phyloP scores from a whole-genome alignment of 2,888 invertebrate genomes.

The Lepidocyrtinus sp. region DNA sequence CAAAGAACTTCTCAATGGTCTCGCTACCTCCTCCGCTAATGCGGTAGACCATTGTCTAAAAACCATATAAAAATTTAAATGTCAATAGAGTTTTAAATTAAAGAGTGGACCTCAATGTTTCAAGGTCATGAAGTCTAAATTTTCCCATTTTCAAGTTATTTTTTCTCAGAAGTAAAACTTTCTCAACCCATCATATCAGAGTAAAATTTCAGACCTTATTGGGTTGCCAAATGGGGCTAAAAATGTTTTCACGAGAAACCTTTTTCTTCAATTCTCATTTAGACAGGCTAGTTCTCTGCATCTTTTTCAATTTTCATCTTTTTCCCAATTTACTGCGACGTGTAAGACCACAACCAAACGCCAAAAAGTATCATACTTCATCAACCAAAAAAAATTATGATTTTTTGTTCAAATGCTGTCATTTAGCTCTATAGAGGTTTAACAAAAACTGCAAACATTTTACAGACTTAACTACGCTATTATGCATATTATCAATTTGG shows the following conservation, averaged over 20 bases:
- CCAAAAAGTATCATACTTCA: neutral
- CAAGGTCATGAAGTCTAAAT: neutral
- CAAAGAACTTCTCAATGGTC: conserved; percentile 81
- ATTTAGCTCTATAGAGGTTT: neutral
- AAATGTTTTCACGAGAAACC: too few relatives aligned
- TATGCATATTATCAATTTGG: neutral
- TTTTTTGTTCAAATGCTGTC: conserved; percentile 1
- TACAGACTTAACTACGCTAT: neutral
- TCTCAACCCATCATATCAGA: neutral
- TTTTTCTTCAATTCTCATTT: too few relatives aligned
- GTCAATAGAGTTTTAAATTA: neutral
- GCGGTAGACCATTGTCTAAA: conserved; percentile 83
- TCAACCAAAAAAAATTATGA: neutral
- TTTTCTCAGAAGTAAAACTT: neutral
- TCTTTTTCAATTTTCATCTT: neutral
- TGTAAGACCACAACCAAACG: neutral
- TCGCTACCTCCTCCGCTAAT: conserved; percentile 89
- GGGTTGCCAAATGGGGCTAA: too few relatives aligned
- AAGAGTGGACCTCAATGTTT: neutral
- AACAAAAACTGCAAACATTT: neutral
- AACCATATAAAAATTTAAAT: too few relatives aligned
- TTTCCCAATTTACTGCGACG: neutral
- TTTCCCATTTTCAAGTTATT: neutral
- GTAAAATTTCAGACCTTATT: too few relatives aligned
- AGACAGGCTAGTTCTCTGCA: neutral